Conservation (phyloP, 2,113 vertebrate genomes). For the Lophius piscatorius region DNA sequence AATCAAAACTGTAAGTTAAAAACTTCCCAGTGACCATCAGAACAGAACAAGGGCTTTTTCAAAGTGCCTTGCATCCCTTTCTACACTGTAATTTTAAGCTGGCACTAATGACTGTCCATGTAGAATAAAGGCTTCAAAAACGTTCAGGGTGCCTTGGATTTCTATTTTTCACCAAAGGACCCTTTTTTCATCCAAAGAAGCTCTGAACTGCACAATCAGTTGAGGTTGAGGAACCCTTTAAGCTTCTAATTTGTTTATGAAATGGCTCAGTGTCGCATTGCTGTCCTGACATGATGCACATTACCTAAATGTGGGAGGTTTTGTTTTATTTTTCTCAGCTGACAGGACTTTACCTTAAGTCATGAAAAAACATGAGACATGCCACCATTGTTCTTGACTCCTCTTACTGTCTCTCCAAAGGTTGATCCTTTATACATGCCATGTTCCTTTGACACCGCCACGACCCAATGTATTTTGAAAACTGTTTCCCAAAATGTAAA, state of each 20-base stretch:
- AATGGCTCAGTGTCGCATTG: conserved; percentile 23
- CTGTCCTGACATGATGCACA: conserved; percentile 10
- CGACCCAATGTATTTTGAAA: conserved; percentile 76
- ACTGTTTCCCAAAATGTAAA: conserved; percentile 67
- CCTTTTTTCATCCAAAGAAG: conserved; percentile 17
- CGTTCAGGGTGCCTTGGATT: conserved; percentile 29
- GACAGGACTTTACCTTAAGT: conserved; percentile 46
- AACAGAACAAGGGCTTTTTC: conserved; percentile 54
- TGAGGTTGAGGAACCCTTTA: conserved; percentile 19
- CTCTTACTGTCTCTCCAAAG: conserved; percentile 56
- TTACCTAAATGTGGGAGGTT: conserved; percentile 37
- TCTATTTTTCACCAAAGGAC: conserved; percentile 34
- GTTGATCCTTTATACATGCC: conserved; percentile 65
- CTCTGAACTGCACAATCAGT: conserved; percentile 33
- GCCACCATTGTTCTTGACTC: conserved; percentile 60
- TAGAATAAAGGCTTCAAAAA: conserved; percentile 64
- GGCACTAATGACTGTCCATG: conserved; percentile 58
- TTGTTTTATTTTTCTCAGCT: conserved; percentile 22
- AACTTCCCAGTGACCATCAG: conserved; percentile 44
- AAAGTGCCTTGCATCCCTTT: conserved; percentile 38
- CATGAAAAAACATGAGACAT: conserved; percentile 48
- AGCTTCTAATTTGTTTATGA: conserved; percentile 44
- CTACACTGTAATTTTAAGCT: conserved; percentile 53
- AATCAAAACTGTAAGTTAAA: conserved; percentile 25
- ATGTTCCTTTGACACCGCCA: conserved; percentile 66